phyloP scores from a whole-genome alignment of 2,113 vertebrate genomes.

The Erythrocebus patas region DNA sequence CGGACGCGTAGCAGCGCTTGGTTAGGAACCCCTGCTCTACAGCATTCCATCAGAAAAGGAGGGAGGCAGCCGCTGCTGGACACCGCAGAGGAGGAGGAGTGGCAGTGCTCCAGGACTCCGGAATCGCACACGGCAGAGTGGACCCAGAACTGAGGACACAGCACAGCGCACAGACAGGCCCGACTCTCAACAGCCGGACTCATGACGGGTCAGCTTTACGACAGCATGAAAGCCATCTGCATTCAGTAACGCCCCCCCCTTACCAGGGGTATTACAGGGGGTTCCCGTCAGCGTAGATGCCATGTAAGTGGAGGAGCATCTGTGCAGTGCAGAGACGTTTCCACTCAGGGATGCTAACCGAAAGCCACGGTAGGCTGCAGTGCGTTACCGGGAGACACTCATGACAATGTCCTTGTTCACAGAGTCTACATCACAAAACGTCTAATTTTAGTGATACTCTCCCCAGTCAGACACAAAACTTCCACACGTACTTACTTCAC shows the following conservation, averaged over 20 bases:
- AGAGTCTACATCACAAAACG: not conserved
- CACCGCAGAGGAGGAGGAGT: not conserved
- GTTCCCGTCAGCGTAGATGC: no score
- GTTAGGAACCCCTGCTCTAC: no score
- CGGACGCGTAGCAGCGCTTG: accelerated
- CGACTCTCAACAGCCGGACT: not conserved
- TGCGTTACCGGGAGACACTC: accelerated
- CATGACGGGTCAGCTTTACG: accelerated
- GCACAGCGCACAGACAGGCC: not conserved
- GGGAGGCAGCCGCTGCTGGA: not conserved
- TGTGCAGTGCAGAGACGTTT: accelerated
- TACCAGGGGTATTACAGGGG: not conserved
- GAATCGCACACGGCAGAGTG: no score
- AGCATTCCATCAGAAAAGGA: no score
- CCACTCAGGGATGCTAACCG: not conserved
- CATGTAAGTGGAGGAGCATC: not conserved
- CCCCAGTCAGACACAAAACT: not conserved
- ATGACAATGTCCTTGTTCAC: accelerated
- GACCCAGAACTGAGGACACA: not conserved
- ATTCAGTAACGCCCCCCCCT: not conserved
- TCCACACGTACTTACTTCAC: not conserved
- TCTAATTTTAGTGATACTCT: not conserved
- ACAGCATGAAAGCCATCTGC: no score
- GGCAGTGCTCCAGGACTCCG: no score
- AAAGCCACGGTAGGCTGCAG: not conserved